Evolutionary conservation across 2,888 invertebrate genomes (phyloP).

Genomic region (Congeria kusceri): DNA sequence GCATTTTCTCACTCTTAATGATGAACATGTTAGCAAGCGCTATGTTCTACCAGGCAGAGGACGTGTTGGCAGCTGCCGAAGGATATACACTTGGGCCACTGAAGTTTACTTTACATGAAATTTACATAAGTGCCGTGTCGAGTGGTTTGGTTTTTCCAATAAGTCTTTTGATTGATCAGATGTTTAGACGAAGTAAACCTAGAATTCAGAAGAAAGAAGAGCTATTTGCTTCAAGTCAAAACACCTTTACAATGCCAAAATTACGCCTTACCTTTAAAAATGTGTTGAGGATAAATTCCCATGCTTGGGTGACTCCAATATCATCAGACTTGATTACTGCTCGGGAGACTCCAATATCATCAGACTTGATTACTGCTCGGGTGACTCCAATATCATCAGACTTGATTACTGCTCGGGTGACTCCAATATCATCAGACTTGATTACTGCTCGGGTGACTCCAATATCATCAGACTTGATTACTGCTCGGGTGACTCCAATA

Average conservation of each 20-base stretch:
- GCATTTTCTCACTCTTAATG: slow-evolving; percentile 84
- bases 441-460: no score
- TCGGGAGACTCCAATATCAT: no score
- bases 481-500: no score
- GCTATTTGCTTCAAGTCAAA: slow-evolving; percentile 51
- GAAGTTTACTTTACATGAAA: slow-evolving; percentile 66
- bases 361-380: no score
- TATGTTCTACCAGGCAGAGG: slow-evolving; percentile 83
- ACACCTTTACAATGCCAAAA: slow-evolving; percentile 30
- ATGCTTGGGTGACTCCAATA: slow-evolving; percentile 39
- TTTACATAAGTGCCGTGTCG: slow-evolving; percentile 71
- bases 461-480: no score
- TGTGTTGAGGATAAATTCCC: slow-evolving; percentile 28
- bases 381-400: no score
- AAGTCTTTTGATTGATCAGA: slow-evolving; percentile 81
- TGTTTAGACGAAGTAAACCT: slow-evolving; percentile 83
- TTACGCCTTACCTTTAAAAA: slow-evolving; percentile 14
- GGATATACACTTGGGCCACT: slow-evolving; percentile 66
- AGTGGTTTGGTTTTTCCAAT: slow-evolving; percentile 82
- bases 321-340: no score
- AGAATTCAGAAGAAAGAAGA: slow-evolving; percentile 61
- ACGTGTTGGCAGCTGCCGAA: slow-evolving; percentile 46
- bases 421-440: no score
- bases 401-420: no score
- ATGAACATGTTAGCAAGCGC: slow-evolving; percentile 86